Evolutionary conservation across 2,888 invertebrate species (phyloP).

Genomic region (Netelia melanura): DNA sequence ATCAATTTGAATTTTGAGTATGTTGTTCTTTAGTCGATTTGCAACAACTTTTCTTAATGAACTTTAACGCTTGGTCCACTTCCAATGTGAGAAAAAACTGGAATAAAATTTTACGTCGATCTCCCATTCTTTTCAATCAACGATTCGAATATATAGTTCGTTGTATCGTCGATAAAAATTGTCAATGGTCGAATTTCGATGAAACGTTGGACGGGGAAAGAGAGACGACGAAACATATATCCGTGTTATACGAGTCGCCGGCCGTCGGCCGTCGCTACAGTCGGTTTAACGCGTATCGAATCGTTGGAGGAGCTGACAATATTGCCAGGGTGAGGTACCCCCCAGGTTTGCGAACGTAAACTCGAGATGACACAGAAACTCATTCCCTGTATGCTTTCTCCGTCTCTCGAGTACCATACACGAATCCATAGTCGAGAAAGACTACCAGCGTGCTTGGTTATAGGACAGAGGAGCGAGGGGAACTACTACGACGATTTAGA

Average conservation of each 20-base stretch:
- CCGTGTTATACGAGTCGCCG: not conserved
- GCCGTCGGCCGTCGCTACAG: constrained; percentile 59
- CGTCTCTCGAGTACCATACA: constrained; percentile 64
- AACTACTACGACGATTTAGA: constrained; percentile 75
- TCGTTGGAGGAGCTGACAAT: constrained; percentile 81
- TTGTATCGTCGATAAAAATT: not conserved
- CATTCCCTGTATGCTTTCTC: constrained; percentile 29
- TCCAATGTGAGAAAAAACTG: no score
- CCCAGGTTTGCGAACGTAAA: constrained; percentile 77
- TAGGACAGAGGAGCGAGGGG: constrained; percentile 72
- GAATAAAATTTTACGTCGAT: no score
- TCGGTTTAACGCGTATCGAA: constrained; percentile 81
- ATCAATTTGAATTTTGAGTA: no score
- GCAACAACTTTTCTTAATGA: no score
- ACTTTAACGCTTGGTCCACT: no score
- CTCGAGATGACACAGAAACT: constrained; percentile 76
- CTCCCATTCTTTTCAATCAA: not conserved
- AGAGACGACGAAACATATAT: constrained; percentile 8
- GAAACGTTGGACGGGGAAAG: not conserved
- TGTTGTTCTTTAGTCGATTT: no score
- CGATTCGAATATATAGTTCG: not conserved
- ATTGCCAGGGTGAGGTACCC: constrained; percentile 71
- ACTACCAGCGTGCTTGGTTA: constrained; percentile 73
- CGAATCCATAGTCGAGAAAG: no score
- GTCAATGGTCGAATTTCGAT: no score